A percentile compares a stretch with the other conserved stretches of the same genome.
phyloP scores from a whole-genome alignment of 2,113 vertebrate species.

The Patagioenas fasciata region DNA sequence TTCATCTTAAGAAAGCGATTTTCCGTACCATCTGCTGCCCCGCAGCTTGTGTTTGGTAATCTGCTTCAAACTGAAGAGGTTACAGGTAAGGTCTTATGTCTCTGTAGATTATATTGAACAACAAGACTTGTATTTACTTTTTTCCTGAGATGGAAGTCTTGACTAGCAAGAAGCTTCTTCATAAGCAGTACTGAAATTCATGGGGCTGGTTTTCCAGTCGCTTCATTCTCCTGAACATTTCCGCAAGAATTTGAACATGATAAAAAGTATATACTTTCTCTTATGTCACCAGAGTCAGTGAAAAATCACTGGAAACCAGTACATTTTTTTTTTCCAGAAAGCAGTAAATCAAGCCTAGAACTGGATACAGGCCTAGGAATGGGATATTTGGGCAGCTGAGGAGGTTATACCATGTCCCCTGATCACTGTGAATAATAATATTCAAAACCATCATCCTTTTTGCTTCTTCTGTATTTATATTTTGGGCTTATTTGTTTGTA shows the following conservation, averaged over 20 bases:
- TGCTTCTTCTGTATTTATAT: neutral
- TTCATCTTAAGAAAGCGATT: neutral
- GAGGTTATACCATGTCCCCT: neutral
- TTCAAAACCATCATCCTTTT: neutral
- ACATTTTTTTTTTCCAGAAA: neutral
- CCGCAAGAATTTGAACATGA: neutral
- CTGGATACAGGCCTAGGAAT: neutral
- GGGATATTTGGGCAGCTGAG: neutral
- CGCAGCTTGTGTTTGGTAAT: neutral
- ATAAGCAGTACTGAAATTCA: neutral
- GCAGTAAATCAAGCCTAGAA: neutral
- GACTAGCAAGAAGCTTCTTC: neutral
- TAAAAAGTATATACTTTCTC: neutral
- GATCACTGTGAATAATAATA: neutral
- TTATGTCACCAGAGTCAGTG: neutral
- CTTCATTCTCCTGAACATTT: neutral
- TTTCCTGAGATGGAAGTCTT: neutral
- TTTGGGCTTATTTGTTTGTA: constrained; percentile 28
- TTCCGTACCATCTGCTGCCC: neutral
- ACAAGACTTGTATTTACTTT: neutral
- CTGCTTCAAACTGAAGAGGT: neutral
- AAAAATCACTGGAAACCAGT: neutral
- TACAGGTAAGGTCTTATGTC: neutral
- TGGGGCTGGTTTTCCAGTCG: neutral
- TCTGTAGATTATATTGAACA: neutral